Conservation (phyloP, 2,888 invertebrate species). For the Acleris literana region DNA sequence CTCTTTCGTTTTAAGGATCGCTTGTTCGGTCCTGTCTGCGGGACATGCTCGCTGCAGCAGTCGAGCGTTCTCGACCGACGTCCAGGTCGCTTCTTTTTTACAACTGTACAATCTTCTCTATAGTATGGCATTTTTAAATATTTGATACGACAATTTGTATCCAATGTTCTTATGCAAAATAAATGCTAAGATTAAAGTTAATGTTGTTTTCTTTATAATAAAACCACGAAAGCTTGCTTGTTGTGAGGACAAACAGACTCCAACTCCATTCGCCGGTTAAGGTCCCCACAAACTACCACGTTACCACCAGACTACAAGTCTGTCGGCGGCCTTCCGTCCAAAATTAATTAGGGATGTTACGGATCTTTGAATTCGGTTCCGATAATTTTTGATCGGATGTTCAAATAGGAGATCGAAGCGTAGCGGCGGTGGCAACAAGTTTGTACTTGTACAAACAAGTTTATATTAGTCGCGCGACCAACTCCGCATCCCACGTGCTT, state of each 20-base stretch:
- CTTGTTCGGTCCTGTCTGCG: slow-evolving; percentile 19
- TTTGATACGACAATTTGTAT: slow-evolving; percentile 81
- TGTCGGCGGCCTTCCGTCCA: no score
- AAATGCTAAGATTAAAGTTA: slow-evolving; percentile 64
- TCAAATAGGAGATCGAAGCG: no score
- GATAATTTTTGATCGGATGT: no score
- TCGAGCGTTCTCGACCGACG: slow-evolving; percentile 38
- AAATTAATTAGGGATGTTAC: no score
- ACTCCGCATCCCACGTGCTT: no score
- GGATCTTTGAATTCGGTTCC: no score
- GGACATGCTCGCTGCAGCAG: slow-evolving; percentile 47
- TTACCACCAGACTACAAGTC: no score
- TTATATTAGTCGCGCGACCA: no score
- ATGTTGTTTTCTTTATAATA: slow-evolving; percentile 47
- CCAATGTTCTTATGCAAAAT: slow-evolving; percentile 77
- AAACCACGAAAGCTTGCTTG: neutral
- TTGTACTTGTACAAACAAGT: no score
- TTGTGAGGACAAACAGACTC: neutral
- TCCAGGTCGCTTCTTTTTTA: slow-evolving; percentile 62
- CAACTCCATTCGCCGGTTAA: no score
- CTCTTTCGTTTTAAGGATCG: slow-evolving; percentile 54
- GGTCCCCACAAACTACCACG: no score
- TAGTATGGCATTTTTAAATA: slow-evolving; percentile 74
- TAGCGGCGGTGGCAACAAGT: no score
- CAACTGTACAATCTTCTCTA: slow-evolving; percentile 71